Conservation (phyloP, 2,888 invertebrate genomes). For the Yponomeuta cagnagella region DNA sequence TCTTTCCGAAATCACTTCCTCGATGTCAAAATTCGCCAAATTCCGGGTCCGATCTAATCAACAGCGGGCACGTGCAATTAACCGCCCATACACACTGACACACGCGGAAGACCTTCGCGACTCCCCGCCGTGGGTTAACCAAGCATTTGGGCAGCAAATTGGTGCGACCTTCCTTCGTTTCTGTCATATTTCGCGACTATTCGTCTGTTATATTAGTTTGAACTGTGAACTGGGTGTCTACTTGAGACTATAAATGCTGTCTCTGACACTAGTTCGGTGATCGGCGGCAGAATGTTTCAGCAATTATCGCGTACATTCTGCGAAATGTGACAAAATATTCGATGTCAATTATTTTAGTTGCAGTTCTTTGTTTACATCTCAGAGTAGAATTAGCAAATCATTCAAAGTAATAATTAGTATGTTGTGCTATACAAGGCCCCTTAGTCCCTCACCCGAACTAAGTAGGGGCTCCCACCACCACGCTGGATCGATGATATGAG, state of each 20-base stretch:
- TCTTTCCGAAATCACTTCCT: background rate
- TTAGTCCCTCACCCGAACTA: too few relatives aligned
- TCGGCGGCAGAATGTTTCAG: too few relatives aligned
- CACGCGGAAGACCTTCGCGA: conserved; percentile 26
- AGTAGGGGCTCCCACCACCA: too few relatives aligned
- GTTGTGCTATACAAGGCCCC: too few relatives aligned
- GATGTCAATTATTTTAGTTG: too few relatives aligned
- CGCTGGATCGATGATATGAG: too few relatives aligned
- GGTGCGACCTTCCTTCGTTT: conserved; percentile 3
- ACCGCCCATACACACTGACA: conserved; percentile 43
- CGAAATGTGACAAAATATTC: too few relatives aligned
- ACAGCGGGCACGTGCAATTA: conserved; percentile 39
- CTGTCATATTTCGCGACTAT: conserved; percentile 4
- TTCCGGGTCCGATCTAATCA: conserved; percentile 51
- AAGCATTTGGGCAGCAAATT: conserved; percentile 11
- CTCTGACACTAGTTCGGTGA: too few relatives aligned
- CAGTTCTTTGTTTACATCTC: too few relatives aligned
- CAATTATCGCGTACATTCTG: too few relatives aligned
- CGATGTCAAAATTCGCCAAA: background rate
- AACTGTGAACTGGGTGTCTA: conserved; percentile 2
- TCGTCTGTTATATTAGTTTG: background rate
- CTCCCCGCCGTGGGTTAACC: conserved; percentile 19
- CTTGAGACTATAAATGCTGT: background rate
- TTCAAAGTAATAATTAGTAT: too few relatives aligned
- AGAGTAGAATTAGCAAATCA: too few relatives aligned